These are phyloP conservation scores for Busseola fusca DNA, from an alignment of 2,888 invertebrate species.

Conservation along the genomic window DNA sequence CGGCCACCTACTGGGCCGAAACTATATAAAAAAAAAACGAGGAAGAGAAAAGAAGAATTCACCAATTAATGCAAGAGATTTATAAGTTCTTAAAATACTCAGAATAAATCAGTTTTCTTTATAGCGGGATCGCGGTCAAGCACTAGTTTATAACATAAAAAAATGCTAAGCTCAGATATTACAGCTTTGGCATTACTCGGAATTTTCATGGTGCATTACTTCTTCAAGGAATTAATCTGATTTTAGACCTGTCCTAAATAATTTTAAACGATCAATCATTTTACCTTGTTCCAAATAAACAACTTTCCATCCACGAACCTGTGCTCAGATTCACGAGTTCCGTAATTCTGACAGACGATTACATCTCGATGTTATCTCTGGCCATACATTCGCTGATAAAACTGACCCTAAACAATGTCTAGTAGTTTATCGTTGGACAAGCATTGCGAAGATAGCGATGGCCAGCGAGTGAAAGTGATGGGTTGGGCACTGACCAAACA, in stretches of 20 bases:
- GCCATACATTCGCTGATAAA: slow-evolving; percentile 43
- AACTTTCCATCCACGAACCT: slow-evolving; percentile 30
- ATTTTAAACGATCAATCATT: background rate
- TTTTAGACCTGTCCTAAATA: background rate
- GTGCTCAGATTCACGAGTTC: slow-evolving; percentile 25
- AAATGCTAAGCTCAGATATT: background rate
- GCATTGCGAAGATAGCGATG: slow-evolving; percentile 49
- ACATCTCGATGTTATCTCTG: slow-evolving; percentile 43
- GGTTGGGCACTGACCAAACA: slow-evolving; percentile 38
- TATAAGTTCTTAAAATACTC: background rate
- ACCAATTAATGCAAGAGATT: background rate
- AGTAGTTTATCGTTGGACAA: slow-evolving; percentile 53
- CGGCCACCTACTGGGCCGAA: background rate
- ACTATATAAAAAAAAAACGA: background rate
- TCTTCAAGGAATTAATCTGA: background rate
- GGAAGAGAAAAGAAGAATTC: background rate
- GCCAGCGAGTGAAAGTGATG: slow-evolving; percentile 60
- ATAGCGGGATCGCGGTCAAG: too few relatives aligned
- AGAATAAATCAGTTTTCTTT: background rate
- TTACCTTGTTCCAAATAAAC: background rate
- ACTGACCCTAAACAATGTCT: slow-evolving; percentile 59
- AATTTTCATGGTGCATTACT: background rate
- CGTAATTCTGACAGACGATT: slow-evolving; percentile 39
- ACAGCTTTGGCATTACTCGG: background rate
- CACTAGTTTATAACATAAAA: too few relatives aligned